These are phyloP conservation scores for Neosilurus hyrtlii DNA, from an alignment of 2,797 vertebrate genomes.

Conservation along the genomic window DNA sequence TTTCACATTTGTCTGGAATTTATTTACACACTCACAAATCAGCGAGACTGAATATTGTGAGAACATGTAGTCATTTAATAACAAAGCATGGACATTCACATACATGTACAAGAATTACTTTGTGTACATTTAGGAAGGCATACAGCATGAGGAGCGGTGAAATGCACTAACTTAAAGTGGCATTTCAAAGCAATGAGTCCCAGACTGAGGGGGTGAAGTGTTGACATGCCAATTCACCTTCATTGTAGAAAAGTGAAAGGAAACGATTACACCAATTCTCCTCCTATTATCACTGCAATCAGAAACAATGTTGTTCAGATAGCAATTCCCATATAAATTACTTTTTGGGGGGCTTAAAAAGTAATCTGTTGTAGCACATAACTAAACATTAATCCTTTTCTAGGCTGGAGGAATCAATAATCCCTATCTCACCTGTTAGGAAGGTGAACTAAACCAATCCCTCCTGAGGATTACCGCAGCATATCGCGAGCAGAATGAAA, in stretches of 20 bases:
- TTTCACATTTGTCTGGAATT: no score
- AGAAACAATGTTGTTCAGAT: background rate
- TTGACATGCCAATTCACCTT: background rate
- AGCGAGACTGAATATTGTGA: no score
- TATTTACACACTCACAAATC: no score
- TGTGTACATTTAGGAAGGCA: constrained; percentile 65
- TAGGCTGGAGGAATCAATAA: constrained; percentile 60
- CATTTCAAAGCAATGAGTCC: constrained; percentile 50
- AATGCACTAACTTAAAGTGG: constrained; percentile 55
- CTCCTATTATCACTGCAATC: background rate
- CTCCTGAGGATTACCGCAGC: constrained; percentile 60
- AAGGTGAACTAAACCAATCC: constrained; percentile 62
- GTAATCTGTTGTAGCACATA: constrained; percentile 24
- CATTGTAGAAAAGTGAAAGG: background rate
- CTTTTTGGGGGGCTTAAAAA: constrained; percentile 16
- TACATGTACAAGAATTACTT: constrained; percentile 58
- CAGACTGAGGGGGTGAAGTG: background rate
- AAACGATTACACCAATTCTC: background rate
- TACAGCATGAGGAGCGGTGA: constrained; percentile 62
- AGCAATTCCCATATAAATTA: constrained; percentile 4
- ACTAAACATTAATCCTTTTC: constrained; percentile 33
- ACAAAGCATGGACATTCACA: background rate
- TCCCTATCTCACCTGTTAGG: constrained; percentile 63
- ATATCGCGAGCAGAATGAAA: constrained; percentile 43
- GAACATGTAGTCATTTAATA: no score